Conservation (phyloP, 2,113 vertebrate genomes). For the Genyomyrus donnyi region DNA sequence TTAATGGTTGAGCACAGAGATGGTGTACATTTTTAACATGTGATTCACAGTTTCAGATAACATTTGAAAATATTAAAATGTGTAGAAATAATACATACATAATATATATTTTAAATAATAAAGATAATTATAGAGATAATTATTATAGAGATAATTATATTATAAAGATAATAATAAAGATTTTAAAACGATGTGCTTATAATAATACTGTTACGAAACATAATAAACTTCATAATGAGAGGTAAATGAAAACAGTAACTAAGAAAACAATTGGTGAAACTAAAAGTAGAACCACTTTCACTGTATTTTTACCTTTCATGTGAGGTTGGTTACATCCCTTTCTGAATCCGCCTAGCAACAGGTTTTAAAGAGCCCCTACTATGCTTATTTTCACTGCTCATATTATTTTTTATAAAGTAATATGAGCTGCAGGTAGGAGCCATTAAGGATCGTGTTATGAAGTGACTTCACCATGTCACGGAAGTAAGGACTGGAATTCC, state of each 20-base stretch:
- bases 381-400: not conserved
- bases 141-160: too few relatives aligned
- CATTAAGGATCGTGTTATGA: not conserved
- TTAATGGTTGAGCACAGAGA: constrained; percentile 12
- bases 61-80: not conserved
- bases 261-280: not conserved
- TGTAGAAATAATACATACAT: not conserved
- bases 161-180: not conserved
- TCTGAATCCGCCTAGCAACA: not conserved
- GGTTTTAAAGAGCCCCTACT: not conserved
- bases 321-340: not conserved
- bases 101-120: not conserved
- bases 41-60: not conserved
- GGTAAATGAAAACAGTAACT: not conserved
- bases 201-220: not conserved
- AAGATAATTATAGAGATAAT: too few relatives aligned
- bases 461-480: not conserved
- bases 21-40: constrained; percentile 4
- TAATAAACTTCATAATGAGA: not conserved
- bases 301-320: not conserved
- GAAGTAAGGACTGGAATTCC: not conserved
- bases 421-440: not conserved
- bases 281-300: not conserved
- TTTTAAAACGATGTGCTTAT: not conserved
- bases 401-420: not conserved